A percentile compares a stretch with the other conserved stretches of the same genome.
Evolutionary conservation across 2,888 invertebrate species (phyloP).

Genomic region (Ophraella communa): DNA sequence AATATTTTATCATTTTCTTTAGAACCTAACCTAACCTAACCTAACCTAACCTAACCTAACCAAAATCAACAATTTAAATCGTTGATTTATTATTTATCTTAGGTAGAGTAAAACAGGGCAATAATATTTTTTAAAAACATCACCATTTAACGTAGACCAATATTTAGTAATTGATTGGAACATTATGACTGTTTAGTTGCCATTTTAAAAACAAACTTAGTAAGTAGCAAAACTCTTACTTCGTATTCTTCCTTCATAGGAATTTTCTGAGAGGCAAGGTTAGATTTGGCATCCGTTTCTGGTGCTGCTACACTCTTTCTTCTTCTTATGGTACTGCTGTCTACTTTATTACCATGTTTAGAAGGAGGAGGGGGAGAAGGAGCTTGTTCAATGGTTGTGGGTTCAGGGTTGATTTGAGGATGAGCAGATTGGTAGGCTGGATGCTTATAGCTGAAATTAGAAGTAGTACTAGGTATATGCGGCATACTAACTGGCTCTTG

Average conservation of each 20-base stretch:
- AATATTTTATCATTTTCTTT: no score
- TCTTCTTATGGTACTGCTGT: conserved; percentile 68
- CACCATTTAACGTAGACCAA: no score
- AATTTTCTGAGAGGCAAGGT: conserved; percentile 33
- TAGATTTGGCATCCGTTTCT: conserved; percentile 58
- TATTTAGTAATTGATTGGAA: no score
- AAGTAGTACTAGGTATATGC: conserved; percentile 59
- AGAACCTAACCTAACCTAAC: no score
- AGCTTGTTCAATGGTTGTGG: conserved; percentile 2
- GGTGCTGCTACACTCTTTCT: conserved; percentile 80
- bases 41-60: no score
- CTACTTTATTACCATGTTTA: conserved; percentile 48
- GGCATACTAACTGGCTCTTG: conserved; percentile 67
- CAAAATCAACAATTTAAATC: no score
- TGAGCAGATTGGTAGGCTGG: conserved; percentile 80
- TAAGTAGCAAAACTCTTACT: conserved; percentile 42
- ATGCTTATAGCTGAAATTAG: conserved; percentile 72
- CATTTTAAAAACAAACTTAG: no score
- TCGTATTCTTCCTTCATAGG: conserved; percentile 50
- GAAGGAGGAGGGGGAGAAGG: conserved; percentile 22
- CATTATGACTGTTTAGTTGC: no score
- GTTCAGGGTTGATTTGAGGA: conserved; percentile 59
- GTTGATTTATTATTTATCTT: no score
- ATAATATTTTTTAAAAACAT: no score
- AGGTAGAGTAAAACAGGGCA: no score